Evolutionary conservation across 1,140 invertebrate species (phyloP).

Genomic region (Linepithema humile): DNA sequence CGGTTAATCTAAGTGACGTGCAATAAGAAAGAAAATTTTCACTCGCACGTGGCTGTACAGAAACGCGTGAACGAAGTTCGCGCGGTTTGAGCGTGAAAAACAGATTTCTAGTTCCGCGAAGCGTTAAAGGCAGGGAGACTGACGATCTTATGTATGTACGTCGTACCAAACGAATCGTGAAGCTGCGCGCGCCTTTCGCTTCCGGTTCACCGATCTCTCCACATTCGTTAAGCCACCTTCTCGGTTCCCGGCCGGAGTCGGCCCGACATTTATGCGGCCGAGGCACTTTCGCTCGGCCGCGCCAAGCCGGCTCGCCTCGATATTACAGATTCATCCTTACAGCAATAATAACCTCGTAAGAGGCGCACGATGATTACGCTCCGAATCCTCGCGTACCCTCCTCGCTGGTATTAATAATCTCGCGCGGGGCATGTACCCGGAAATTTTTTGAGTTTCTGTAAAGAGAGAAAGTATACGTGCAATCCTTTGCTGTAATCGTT

Average conservation of each 20-base stretch:
- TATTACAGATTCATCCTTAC: conserved; percentile 38
- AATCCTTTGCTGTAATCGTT: background rate
- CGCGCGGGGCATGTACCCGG: background rate
- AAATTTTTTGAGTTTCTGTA: background rate
- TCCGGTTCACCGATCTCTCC: conserved; percentile 73
- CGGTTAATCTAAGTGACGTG: background rate
- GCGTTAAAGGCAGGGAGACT: conserved; percentile 62
- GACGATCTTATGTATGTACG: conserved; percentile 58
- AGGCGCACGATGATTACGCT: conserved; percentile 25
- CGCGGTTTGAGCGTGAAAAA: conserved; percentile 32
- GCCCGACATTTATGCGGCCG: conserved; percentile 65
- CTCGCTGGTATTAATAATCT: background rate
- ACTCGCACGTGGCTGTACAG: background rate
- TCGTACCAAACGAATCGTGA: conserved; percentile 67
- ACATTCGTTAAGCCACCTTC: conserved; percentile 67
- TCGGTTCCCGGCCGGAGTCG: conserved; percentile 38
- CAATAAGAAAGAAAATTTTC: background rate
- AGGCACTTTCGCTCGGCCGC: conserved; percentile 65
- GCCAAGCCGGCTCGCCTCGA: conserved; percentile 29
- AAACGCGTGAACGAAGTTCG: conserved; percentile 19
- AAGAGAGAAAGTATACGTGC: background rate
- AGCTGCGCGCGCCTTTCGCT: conserved; percentile 71
- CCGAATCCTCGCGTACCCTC: background rate
- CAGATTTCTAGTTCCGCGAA: conserved; percentile 60
- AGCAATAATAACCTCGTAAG: conserved; percentile 27